Evolutionary conservation across 2,888 invertebrate species (phyloP).

Genomic region (Ecdyonurus torrentis): DNA sequence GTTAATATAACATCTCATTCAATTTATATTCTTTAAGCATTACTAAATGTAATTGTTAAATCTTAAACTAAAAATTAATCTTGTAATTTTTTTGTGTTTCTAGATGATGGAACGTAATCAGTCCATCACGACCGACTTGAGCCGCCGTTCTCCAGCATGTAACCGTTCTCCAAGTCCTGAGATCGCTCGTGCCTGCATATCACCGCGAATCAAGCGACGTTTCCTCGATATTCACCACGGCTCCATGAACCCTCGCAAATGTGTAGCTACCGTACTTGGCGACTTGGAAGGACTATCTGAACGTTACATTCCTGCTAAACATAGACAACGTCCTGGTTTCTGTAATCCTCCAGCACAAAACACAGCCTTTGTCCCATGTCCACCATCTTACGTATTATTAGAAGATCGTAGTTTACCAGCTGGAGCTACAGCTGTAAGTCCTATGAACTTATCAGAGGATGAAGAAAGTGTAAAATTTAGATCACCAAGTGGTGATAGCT

Average conservation of each 20-base stretch:
- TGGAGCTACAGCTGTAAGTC: constrained; percentile 9
- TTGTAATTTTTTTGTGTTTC: neutral
- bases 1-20: too few relatives aligned
- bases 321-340: constrained; percentile 49
- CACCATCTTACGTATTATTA: constrained; percentile 43
- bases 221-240: neutral
- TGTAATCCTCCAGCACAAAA: constrained; percentile 77
- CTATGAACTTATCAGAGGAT: constrained; percentile 30
- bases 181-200: neutral
- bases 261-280: neutral
- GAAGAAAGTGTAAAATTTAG: constrained; percentile 44
- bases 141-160: neutral
- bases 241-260: neutral
- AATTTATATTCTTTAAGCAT: too few relatives aligned
- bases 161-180: constrained; percentile 2
- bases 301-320: neutral
- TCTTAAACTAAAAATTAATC: neutral
- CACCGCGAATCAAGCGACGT: neutral
- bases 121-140: neutral
- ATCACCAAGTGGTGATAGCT: constrained; percentile 51
- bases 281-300: neutral
- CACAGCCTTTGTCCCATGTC: constrained; percentile 71
- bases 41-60: neutral
- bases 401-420: constrained; percentile 8
- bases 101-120: neutral